Evolutionary conservation across 2,888 invertebrate genomes (phyloP), one percentile per base, ranked within the genome.

Genomic region (Caenorhabditis sp.): DNA sequence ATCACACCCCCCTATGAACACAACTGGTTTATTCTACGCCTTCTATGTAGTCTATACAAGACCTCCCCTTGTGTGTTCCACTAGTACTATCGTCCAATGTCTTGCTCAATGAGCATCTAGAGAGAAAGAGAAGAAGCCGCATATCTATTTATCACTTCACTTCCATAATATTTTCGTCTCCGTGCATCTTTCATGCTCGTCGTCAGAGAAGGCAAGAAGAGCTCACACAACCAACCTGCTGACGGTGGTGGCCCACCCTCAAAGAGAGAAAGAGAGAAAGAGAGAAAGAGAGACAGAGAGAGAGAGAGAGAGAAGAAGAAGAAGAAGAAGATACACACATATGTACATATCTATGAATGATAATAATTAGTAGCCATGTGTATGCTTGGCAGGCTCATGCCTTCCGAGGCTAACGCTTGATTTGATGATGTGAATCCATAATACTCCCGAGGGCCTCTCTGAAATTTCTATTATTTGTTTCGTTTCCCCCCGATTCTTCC

Each of bases 141-240:
- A 43, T 17, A 30, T 30, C 15, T 30, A 26, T 13, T 11, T 50
- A 30, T 50, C 35, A 35, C 30, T 30, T 9, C 9, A 13, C 35
- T 35, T 35, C 35, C 35, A 35, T 35, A 35, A 35, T 35, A 35
- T 53, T 22, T 37, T 26, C 35, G n/a, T 62, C 61, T 62, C 62
- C 9, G 30, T 62, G 61, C 7, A 8, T 37, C 26, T 26, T 9
- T n/a, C 35, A 13, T 13, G 9, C 35, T 35, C 35, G 9, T 9
- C 9, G 11, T 35, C 35, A n/a, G 35, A 35, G 9, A 35, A 35
- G 13, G 35, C 35, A 2, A 3, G 30, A 30, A 5, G 30, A 7
- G 6, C 9, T 30, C 30, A 30, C 6, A 30, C 30, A 35, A 13
- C 9, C 35, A 9, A 35, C 35, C 35, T 35, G 35, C 11, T 35